phyloP scores from a whole-genome alignment of 2,888 invertebrate genomes.

The Tipula unca region DNA sequence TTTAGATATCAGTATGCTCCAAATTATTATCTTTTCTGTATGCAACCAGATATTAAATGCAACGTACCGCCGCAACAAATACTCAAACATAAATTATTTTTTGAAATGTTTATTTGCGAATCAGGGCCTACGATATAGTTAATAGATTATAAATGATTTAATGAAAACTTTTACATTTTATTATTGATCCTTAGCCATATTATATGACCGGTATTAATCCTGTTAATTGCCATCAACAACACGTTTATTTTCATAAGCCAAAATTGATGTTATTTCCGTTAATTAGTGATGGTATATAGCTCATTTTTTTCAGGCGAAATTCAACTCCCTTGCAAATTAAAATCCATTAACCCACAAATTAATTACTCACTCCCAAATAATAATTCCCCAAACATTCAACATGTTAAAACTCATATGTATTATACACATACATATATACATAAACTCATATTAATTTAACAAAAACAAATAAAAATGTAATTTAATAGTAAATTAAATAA shows the following conservation, averaged over 20 bases:
- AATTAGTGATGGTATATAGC: background rate
- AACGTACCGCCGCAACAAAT: no score
- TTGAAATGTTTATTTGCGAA: no score
- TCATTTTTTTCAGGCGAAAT: background rate
- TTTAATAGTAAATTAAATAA: conserved; percentile 14
- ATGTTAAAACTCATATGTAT: background rate
- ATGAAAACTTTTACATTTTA: no score
- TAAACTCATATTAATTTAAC: background rate
- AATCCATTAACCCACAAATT: background rate
- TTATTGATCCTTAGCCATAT: no score
- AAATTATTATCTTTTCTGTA: no score
- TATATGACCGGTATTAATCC: no score
- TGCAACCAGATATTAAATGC: no score
- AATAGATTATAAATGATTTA: no score
- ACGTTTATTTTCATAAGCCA: background rate
- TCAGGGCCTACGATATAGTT: no score
- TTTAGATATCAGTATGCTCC: no score
- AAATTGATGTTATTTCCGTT: background rate
- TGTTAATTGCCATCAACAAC: background rate
- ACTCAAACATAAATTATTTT: no score
- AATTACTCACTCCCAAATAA: background rate
- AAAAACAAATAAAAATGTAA: background rate
- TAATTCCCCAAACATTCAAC: background rate
- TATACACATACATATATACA: background rate
- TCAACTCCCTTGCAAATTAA: background rate